Percentiles rank a stretch among this genome's conserved stretches.
Evolutionary conservation across 2,888 invertebrate species (phyloP).

Genomic region (Boloria euphrosyne): DNA sequence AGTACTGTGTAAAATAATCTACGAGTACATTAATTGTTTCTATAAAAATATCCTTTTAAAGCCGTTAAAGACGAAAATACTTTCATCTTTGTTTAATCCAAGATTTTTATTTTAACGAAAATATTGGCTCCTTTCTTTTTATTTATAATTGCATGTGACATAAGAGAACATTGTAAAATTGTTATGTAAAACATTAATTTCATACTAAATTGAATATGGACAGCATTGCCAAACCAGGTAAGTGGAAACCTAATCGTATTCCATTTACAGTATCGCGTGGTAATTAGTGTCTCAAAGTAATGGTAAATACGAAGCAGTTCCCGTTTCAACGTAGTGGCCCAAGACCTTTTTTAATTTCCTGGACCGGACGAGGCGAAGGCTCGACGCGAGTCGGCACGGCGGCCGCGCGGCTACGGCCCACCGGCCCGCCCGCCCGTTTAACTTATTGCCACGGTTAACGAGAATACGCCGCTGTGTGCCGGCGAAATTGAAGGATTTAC

Average conservation of each 20-base stretch:
- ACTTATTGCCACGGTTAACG: constrained; percentile 82
- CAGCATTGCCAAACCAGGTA: constrained; percentile 31
- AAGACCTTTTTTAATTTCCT: constrained; percentile 78
- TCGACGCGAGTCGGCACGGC: constrained; percentile 44
- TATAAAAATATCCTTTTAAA: no score
- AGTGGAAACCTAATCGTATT: constrained; percentile 38
- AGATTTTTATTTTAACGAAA: no score
- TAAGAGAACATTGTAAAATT: neutral
- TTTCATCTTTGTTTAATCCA: no score
- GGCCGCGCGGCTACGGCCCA: constrained; percentile 51
- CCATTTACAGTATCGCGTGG: constrained; percentile 41
- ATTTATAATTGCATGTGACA: neutral
- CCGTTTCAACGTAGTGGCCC: constrained; percentile 57
- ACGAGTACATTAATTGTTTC: no score
- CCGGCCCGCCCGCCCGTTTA: constrained; percentile 69
- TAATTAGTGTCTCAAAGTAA: constrained; percentile 42
- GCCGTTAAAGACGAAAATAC: no score
- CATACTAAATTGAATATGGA: constrained; percentile 4
- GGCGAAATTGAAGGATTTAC: constrained; percentile 83
- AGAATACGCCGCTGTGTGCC: constrained; percentile 81
- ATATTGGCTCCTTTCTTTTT: neutral
- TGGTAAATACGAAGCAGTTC: constrained; percentile 42
- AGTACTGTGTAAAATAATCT: constrained; percentile 11
- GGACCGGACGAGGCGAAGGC: constrained; percentile 44
- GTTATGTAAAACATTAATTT: neutral